Conservation (phyloP, 2,797 vertebrate species). For the Manis crassicaudata region DNA sequence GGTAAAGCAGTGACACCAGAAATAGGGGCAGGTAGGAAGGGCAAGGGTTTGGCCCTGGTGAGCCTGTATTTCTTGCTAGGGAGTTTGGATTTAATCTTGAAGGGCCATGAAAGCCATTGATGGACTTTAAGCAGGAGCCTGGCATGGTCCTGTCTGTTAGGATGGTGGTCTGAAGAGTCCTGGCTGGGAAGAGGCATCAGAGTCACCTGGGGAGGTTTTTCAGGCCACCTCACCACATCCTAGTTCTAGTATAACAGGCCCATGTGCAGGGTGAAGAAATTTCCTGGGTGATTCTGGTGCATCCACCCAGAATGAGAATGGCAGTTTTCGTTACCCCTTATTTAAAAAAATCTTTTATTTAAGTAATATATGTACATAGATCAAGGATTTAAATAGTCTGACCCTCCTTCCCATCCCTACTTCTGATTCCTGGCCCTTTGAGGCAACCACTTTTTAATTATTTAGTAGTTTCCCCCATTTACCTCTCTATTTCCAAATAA, state of each 20-base stretch:
- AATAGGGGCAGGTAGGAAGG: background rate
- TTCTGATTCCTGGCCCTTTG: background rate
- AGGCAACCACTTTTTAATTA: background rate
- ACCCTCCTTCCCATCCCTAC: background rate
- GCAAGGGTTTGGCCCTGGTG: background rate
- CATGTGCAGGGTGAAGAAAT: background rate
- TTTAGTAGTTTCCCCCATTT: background rate
- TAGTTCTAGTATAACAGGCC: background rate
- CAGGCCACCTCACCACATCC: too few relatives aligned
- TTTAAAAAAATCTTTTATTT: background rate
- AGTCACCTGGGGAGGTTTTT: background rate
- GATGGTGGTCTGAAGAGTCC: background rate
- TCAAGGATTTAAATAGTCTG: background rate
- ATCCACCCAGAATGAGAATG: background rate
- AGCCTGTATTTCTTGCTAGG: background rate
- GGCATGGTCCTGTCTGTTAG: background rate
- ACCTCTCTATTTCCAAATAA: background rate
- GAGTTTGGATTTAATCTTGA: background rate
- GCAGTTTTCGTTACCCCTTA: background rate
- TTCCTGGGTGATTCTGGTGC: background rate
- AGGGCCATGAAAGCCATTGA: background rate
- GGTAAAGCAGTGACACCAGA: background rate
- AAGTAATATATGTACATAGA: background rate
- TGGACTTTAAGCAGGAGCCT: background rate
- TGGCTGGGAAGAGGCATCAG: background rate